These are phyloP conservation scores for Saccopteryx bilineata DNA, from an alignment of 2,113 vertebrate genomes.

Conservation along the genomic window DNA sequence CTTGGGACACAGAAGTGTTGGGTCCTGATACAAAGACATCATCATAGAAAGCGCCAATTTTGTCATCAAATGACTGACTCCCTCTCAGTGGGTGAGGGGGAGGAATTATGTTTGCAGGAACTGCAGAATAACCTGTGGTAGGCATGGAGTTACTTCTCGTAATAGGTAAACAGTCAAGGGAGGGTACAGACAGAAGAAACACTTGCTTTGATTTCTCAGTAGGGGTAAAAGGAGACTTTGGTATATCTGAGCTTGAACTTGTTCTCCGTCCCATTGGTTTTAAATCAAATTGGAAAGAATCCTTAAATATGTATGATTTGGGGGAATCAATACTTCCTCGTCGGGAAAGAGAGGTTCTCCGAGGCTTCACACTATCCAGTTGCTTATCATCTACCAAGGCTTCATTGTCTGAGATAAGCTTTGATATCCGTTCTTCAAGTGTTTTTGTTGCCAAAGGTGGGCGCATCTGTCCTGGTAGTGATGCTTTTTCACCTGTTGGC, in stretches of 20 bases:
- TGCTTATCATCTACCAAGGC: conserved; percentile 98
- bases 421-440: conserved; percentile 97
- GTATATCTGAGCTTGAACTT: conserved; percentile 98
- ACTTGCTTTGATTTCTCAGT: conserved; percentile 98
- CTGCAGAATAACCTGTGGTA: conserved; percentile 94
- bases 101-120: conserved; percentile 92
- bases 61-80: conserved; percentile 98
- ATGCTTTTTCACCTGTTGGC: conserved; percentile 89
- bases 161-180: conserved; percentile 98
- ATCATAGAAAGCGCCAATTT: conserved; percentile 94
- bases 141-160: conserved; percentile 99
- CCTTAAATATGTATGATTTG: conserved; percentile 99
- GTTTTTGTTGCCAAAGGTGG: conserved; percentile 96
- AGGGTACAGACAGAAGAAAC: conserved; percentile 97
- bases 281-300: conserved; percentile 99
- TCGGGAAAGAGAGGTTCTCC: conserved; percentile 97
- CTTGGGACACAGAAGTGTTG: conserved; percentile 90
- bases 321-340: conserved; percentile 99
- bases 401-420: conserved; percentile 98
- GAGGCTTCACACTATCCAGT: conserved; percentile 98
- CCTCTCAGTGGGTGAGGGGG: conserved; percentile 94
- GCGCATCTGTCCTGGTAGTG: conserved; percentile 92
- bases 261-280: conserved; percentile 97
- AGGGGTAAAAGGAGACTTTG: conserved; percentile 98
- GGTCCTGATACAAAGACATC: conserved; percentile 96